Base-by-base conservation (phyloP, 2,797 vertebrate genomes). In the Rhadinocentrus ornatus region DNA sequence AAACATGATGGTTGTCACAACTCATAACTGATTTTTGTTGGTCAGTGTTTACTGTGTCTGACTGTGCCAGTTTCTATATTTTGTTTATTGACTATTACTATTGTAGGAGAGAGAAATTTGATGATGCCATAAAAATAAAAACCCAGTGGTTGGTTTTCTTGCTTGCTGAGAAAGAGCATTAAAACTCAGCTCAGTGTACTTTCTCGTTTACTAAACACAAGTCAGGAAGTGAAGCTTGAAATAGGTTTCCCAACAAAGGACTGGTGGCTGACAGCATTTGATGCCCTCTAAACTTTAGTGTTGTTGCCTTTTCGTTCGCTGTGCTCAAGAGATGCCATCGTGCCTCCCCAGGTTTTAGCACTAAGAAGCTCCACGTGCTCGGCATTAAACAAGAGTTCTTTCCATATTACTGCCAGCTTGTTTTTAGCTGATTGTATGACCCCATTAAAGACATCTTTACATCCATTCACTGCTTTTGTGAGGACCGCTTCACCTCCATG, bases 171-270 rank as follows among this genome's bases (percentile, higher is more conserved):
- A 91, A 88, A 81, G 62, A 39, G 65, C 59, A 62, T 73, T 74
- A 59, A 66, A 74, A 67, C 73, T 74, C 70, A 63, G 48, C 83
- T 83, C 78, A 89, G 83, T 89, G 88, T 84, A 81, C 64, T 86
- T 84, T 90, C 85, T 90, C 84, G 86, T 90, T 90, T 86, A 60
- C 69, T 74, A 73, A 86, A 90, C 88, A 88, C 62, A 66, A 64
- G 80, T 71, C 62, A 87, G 87, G 82, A 90, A 92, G 83, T 86
- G 87, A 88, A 88, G 91, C 90, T 88, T 92, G 90, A 91, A 92
- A 92, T 92, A 69, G 85, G 83, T 88, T 92, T 71, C 60, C 71
- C 74, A 71, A 75, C 74, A 84, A 87, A 81, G 81, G 77, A 60
- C 54, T 65, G 9, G 69, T 54, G 65, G 73, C 78, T 79, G 78